These are phyloP conservation scores for Paramuricea clavata DNA, from an alignment of 92 coral and sea anemone species.

Conservation along the genomic window DNA sequence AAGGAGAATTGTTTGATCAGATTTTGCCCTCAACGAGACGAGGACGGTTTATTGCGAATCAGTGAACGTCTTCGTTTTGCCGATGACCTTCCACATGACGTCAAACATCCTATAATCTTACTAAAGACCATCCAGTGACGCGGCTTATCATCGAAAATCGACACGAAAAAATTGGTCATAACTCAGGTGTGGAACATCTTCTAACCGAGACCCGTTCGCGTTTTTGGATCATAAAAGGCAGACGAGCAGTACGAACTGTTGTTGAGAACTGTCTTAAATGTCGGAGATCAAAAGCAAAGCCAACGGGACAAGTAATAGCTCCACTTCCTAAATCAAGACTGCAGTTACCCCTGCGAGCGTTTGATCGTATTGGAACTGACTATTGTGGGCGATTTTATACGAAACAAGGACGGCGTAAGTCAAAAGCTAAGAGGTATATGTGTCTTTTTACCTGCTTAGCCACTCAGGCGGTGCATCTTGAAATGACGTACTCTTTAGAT, in stretches of 20 bases:
- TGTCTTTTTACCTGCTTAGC: no score
- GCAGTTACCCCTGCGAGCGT: no score
- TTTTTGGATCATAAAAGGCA: constrained; percentile 61
- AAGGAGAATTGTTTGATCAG: constrained; percentile 21
- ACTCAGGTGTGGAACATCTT: constrained; percentile 60
- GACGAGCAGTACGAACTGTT: constrained; percentile 42
- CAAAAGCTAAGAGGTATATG: no score
- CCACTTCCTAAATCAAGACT: no score
- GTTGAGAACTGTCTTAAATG: constrained; percentile 21
- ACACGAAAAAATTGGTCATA: constrained; percentile 59
- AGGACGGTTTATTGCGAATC: constrained; percentile 29
- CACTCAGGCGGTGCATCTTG: no score
- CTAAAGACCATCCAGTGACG: constrained; percentile 53
- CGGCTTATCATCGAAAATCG: constrained; percentile 28
- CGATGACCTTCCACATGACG: constrained; percentile 57
- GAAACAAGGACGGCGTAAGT: no score
- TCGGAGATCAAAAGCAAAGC: no score
- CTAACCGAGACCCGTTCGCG: constrained; percentile 42
- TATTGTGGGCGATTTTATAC: no score
- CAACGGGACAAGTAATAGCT: no score
- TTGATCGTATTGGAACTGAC: no score
- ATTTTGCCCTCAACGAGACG: constrained; percentile 7
- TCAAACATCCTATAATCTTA: constrained; percentile 53
- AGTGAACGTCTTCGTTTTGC: constrained; percentile 51
- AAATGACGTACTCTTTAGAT: no score